Conservation (phyloP, 2,113 vertebrate genomes). For the Bambusicola thoracicus region DNA sequence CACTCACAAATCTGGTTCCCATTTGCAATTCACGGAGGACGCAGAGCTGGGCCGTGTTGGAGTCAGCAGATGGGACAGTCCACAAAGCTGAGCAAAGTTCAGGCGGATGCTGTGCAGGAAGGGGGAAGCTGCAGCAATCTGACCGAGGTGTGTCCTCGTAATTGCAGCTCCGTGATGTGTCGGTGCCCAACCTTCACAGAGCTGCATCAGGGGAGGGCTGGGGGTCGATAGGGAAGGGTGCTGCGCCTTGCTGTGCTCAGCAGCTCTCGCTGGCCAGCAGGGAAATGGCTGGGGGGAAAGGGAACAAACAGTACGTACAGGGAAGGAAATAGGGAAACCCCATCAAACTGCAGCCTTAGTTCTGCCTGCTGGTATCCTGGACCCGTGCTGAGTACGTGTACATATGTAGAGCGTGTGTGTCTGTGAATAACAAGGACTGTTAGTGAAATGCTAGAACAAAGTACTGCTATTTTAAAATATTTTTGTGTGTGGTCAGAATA, state of each 20-base stretch:
- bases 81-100: neutral
- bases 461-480: neutral
- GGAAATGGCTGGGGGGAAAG: neutral
- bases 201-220: no score
- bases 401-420: neutral
- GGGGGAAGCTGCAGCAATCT: neutral
- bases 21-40: neutral
- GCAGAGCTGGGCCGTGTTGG: neutral
- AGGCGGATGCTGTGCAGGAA: neutral
- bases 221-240: no score
- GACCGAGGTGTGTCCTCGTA: neutral
- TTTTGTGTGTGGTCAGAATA: neutral
- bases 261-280: neutral
- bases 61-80: neutral
- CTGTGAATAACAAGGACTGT: neutral
- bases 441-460: neutral
- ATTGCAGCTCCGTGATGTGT: neutral
- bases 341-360: neutral
- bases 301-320: neutral
- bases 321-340: neutral
- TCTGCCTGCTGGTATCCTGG: neutral
- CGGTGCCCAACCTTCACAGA: no score
- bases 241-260: neutral
- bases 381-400: neutral
- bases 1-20: neutral